These are phyloP conservation scores for Danio kyathit DNA, from an alignment of 2,797 vertebrate species.

Conservation along the genomic window DNA sequence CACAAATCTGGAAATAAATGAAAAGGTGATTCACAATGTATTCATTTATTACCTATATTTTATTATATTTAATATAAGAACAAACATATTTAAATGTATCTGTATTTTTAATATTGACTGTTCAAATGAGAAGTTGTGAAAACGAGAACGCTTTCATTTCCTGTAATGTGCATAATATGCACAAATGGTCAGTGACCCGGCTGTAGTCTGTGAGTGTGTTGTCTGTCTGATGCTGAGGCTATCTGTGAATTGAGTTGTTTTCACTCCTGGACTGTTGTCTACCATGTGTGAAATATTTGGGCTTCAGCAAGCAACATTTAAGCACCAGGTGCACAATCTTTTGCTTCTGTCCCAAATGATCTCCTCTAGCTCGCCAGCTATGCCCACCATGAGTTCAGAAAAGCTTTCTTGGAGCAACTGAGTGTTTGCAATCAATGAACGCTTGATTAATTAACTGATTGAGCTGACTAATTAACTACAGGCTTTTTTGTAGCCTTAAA, in stretches of 20 bases:
- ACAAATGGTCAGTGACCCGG: slow-evolving; percentile 4
- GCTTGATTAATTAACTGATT: slow-evolving; percentile 7
- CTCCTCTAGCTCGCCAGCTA: slow-evolving; percentile 1
- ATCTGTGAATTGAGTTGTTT: background rate
- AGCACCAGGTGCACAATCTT: slow-evolving; percentile 10
- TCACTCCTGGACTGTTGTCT: background rate
- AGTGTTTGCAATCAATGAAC: background rate
- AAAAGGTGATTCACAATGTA: too few species aligned
- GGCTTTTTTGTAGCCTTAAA: background rate
- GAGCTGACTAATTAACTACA: background rate
- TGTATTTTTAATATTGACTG: too few species aligned
- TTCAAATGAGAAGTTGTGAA: too few species aligned
- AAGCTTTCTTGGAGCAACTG: background rate
- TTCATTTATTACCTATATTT: too few species aligned
- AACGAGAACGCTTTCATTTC: too few species aligned
- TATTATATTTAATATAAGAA: too few species aligned
- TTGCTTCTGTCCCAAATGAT: slow-evolving; percentile 9
- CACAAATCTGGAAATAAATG: too few species aligned
- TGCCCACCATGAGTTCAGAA: background rate
- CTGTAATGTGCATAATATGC: background rate
- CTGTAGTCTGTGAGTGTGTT: background rate
- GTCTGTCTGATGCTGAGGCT: background rate
- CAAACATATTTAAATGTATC: too few species aligned
- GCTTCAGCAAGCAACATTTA: background rate
- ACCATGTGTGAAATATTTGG: too few species aligned